Base-by-base conservation (phyloP, 2,113 vertebrate species). In the Hiodon alosoides region DNA sequence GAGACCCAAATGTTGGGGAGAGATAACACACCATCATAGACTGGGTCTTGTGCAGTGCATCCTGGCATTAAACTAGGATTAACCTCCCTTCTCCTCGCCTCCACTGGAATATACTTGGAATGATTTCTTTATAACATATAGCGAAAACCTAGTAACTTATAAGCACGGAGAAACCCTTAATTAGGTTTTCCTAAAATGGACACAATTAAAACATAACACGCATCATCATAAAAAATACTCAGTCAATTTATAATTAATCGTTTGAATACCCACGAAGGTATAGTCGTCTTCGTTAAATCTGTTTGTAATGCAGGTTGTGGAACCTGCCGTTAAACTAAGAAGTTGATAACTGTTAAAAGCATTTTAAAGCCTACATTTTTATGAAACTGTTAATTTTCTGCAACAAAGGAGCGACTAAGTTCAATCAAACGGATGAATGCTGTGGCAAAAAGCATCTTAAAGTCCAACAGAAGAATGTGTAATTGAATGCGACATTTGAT, bases 31-130 rank as follows among this genome's bases (percentile, higher is more conserved):
- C 90, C 94, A 94, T 94, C 90, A 94, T 86, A 94, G 93, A 90
- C 92, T 91, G 88, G 94, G 95, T 93, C 94, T 94, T 93, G 90
- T 91, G 90, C 94, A 91, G 89, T 82, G 93, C 94, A 92, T 92
- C 93, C 85, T 90, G 88, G 94, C 92, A 91, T 95, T 98, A 98
- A 98, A 98, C 95, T 94, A 89, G 94, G 96, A 98, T 98, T 97
- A 98, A 96, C 95, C 93, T 94, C 91, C 93, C 90, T 93, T 90
- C 84, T 88, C 87, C 89, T 88, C 85, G 84, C 85, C 88, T 93
- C 90, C 92, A 90, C 89, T 87, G 91, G 90, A 93, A 93, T 94
- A 93, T 95, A 91, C 91, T 92, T 91, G 88, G 91, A 82, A 89
- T 86, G 89, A 87, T 92, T 93, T 94, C 88, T 91, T 82, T 78